These are phyloP conservation scores for Leptopilina drosophilae DNA, from an alignment of 2,888 invertebrate species.

Conservation along the genomic window DNA sequence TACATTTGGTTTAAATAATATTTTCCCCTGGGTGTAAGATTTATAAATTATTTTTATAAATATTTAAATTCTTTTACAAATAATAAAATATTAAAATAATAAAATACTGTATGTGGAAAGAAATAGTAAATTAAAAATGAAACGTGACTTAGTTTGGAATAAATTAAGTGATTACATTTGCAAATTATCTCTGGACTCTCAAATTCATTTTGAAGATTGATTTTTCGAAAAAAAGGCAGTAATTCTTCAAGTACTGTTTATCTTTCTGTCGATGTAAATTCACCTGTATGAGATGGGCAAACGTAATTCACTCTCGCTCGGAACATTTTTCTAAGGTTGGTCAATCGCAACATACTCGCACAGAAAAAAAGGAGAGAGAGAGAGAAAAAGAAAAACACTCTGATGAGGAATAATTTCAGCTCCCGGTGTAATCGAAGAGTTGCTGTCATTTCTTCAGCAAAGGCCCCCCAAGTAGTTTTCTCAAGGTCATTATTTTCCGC, in stretches of 20 bases:
- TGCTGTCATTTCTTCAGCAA: constrained; percentile 56
- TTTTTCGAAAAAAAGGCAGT: constrained; percentile 53
- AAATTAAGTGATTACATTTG: background rate
- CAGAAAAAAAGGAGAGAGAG: constrained; percentile 3
- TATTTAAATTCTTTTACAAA: too few relatives aligned
- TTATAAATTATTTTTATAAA: too few relatives aligned
- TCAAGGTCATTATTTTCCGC: background rate
- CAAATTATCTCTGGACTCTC: constrained; percentile 2
- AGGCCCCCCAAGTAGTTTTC: constrained; percentile 56
- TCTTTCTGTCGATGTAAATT: constrained; percentile 51
- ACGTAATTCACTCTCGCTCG: constrained; percentile 39
- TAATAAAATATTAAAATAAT: too few relatives aligned
- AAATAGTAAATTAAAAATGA: too few relatives aligned
- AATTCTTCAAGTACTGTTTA: constrained; percentile 34
- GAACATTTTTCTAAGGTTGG: constrained; percentile 55
- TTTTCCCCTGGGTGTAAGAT: too few relatives aligned
- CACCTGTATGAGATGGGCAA: constrained; percentile 48
- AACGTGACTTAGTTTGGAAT: too few relatives aligned
- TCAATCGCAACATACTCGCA: constrained; percentile 50
- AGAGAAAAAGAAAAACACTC: too few relatives aligned
- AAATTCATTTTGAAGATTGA: constrained; percentile 46
- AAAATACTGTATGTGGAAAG: too few relatives aligned
- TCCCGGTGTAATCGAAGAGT: constrained; percentile 63
- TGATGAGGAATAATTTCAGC: constrained; percentile 64
- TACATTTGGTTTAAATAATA: too few relatives aligned